Conservation (phyloP, 2,113 vertebrate species). For the Hippocampus comes region DNA sequence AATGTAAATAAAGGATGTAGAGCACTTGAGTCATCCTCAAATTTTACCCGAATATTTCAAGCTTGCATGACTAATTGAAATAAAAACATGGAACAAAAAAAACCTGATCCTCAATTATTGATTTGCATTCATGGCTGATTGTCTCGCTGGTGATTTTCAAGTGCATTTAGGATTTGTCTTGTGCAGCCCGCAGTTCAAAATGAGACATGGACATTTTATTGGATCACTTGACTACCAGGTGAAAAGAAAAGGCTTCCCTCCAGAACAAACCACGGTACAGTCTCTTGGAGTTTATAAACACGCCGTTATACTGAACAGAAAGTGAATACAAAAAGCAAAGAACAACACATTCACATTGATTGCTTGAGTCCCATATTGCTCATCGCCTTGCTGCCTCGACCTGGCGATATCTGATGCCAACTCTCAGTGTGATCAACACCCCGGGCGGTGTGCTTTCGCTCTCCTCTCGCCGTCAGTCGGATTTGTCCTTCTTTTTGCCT, state of each 20-base stretch:
- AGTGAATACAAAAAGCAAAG: slow-evolving; percentile 6
- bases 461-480: slow-evolving; percentile 76
- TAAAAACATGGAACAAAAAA: slow-evolving; percentile 1
- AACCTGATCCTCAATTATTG: slow-evolving; percentile 4
- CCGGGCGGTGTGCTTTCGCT: background rate
- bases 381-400: background rate
- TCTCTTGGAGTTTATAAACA: slow-evolving; percentile 18
- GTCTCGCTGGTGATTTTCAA: slow-evolving; percentile 37
- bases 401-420: background rate
- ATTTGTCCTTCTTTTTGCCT: slow-evolving; percentile 93
- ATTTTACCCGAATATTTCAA: background rate
- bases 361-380: background rate
- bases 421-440: slow-evolving; percentile 4
- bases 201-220: slow-evolving; percentile 24
- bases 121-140: slow-evolving; percentile 37
- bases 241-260: slow-evolving; percentile 10
- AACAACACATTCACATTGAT: slow-evolving; percentile 29
- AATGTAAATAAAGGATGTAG: too few relatives aligned
- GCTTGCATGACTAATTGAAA: background rate
- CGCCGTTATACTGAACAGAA: background rate
- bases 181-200: slow-evolving; percentile 12
- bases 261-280: slow-evolving; percentile 9
- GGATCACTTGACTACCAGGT: slow-evolving; percentile 10
- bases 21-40: background rate
- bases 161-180: background rate